Percentiles rank a stretch among this genome's conserved stretches.
These are phyloP conservation scores for Malachius bipustulatus DNA, from an alignment of 2,888 invertebrate genomes.

Conservation along the genomic window DNA sequence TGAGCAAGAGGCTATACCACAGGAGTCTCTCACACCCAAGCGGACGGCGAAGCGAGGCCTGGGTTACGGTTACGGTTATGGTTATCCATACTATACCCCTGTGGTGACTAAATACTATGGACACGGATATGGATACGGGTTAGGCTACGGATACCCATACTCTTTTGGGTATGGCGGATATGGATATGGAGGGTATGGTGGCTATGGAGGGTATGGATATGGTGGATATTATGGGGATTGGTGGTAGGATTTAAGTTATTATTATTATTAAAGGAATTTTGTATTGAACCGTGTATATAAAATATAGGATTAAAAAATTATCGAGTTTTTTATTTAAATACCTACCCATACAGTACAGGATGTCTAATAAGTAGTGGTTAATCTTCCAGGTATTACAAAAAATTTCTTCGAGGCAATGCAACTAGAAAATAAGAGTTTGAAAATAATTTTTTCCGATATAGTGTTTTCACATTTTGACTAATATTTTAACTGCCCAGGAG, in stretches of 20 bases:
- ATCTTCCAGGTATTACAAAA: too few relatives aligned
- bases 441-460: too few relatives aligned
- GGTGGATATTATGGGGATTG: background rate
- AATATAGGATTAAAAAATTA: too few relatives aligned
- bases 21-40: slow-evolving; percentile 20
- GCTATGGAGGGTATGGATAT: slow-evolving; percentile 10
- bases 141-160: slow-evolving; percentile 13
- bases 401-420: too few relatives aligned
- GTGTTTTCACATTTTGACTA: too few relatives aligned
- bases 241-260: background rate
- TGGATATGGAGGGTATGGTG: slow-evolving; percentile 19
- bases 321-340: too few relatives aligned
- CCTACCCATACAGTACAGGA: too few relatives aligned
- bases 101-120: slow-evolving; percentile 14
- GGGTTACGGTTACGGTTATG: slow-evolving; percentile 20
- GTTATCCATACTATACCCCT: slow-evolving; percentile 13
- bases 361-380: too few relatives aligned
- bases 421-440: too few relatives aligned
- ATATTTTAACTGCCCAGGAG: too few relatives aligned
- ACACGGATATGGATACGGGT: slow-evolving; percentile 14
- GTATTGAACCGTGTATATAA: too few relatives aligned
- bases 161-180: slow-evolving; percentile 16
- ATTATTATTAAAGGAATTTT: too few relatives aligned
- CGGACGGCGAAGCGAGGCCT: slow-evolving; percentile 28
- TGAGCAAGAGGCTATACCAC: background rate